Evolutionary conservation across 2,888 invertebrate genomes (phyloP).

Genomic region (Pachliopta kotzebuea): DNA sequence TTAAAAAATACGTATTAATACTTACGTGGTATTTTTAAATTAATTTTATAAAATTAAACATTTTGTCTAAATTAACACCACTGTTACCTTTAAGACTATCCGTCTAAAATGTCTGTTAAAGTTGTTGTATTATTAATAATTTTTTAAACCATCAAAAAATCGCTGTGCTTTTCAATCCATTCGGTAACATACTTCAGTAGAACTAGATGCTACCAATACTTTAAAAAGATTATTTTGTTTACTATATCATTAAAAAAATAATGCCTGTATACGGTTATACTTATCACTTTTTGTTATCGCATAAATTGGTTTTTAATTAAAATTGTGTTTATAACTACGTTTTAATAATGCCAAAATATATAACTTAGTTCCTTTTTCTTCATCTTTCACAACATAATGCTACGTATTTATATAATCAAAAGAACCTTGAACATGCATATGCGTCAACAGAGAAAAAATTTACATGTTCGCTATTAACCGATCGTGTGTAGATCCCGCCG

Average conservation of each 20-base stretch:
- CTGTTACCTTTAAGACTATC: not conserved
- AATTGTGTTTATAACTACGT: not conserved
- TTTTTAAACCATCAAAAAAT: not conserved
- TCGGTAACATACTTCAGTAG: not conserved
- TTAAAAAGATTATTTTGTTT: not conserved
- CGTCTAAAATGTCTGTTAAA: not conserved
- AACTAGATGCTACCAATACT: not conserved
- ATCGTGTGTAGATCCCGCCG: slow-evolving; percentile 9
- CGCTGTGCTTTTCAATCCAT: not conserved
- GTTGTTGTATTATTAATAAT: not conserved
- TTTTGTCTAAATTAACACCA: not conserved
- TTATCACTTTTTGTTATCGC: not conserved
- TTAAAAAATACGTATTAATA: too few species aligned
- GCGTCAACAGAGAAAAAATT: slow-evolving; percentile 1
- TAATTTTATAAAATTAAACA: not conserved
- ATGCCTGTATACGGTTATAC: too few species aligned
- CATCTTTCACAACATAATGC: not conserved
- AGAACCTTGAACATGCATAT: not conserved
- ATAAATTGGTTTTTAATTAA: not conserved
- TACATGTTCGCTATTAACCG: not conserved
- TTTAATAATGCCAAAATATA: not conserved
- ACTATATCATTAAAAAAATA: too few species aligned
- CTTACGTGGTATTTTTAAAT: too few species aligned
- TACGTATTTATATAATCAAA: slow-evolving; percentile 3
- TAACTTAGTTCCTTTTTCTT: not conserved